Evolutionary conservation across 2,888 invertebrate genomes (phyloP), one percentile per base, ranked within the genome.

Genomic region (Agrochola lychnidis): DNA sequence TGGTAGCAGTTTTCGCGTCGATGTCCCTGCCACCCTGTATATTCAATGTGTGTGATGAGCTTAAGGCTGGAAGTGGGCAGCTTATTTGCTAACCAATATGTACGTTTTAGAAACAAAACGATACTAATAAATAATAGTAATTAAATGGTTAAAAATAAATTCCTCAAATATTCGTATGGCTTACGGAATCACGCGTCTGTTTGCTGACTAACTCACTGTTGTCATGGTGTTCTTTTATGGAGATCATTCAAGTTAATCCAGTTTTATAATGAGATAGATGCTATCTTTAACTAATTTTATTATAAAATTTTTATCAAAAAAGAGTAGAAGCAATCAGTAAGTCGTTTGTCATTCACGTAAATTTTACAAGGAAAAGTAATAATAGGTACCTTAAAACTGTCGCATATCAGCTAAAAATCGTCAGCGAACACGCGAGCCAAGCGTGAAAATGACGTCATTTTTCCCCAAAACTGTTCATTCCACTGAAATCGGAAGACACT

Each of bases 231-330:
- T 16, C n/a, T 30, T 73, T 56, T 74, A 36, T 25, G 30, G 42
- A 57, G 25, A 68, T 68, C n/a, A 45, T 76, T 76, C 62, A 69
- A 30, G 25, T 63, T 69, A 59, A 82, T 82, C 77, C 53, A 12
- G 82, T 76, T 76, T 59, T 63, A 59, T 76, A 73, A 73, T 62
- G 14, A 40, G 19, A 7, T 40, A 19, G 59, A 73, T 61, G 22
- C 9, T 79, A 70, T 78, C 40, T 51, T 22, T 16, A 36, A 36
- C 19, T 2, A 62, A 56, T 56, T 56, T 51, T 22, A 70, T 19
- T 3, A n/a, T 51, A 56, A 22, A 63, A 57, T 4, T 22, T n/a
- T 53, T 48, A 48, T n/a, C 5, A 67, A 48, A 19, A 48, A 42
- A 63, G 0, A n/a, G 4, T 36, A 2, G 36, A 4, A 1, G 25